A percentile compares a stretch with the other conserved stretches of the same genome.
These are phyloP conservation scores for Prionace glauca DNA, from an alignment of 2,797 vertebrate species.

Conservation along the genomic window DNA sequence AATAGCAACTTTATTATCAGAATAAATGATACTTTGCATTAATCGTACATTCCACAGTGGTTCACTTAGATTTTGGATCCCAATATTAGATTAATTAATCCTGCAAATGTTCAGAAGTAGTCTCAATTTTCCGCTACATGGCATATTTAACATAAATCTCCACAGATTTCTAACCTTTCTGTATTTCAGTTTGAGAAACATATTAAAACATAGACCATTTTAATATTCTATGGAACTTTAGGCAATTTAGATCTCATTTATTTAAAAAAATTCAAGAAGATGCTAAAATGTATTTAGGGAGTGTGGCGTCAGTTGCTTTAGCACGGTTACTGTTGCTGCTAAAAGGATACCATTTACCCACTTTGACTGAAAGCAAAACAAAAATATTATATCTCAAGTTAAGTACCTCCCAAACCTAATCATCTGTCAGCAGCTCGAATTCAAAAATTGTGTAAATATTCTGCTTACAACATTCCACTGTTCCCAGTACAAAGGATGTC, in stretches of 20 bases:
- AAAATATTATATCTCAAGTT: not conserved
- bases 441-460: not conserved
- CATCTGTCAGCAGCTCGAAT: not conserved
- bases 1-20: not conserved
- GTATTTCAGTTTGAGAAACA: not conserved
- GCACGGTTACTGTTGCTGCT: not conserved
- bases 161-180: not conserved
- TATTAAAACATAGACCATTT: not conserved
- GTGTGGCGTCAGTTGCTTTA: not conserved
- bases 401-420: too few relatives aligned
- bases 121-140: not conserved
- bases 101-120: not conserved
- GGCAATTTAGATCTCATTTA: not conserved
- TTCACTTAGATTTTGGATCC: not conserved
- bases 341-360: not conserved
- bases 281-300: not conserved
- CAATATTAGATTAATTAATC: not conserved
- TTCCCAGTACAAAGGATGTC: not conserved
- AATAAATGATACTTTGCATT: not conserved
- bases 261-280: not conserved
- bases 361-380: not conserved
- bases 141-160: not conserved
- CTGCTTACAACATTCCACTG: not conserved
- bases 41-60: not conserved
- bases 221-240: not conserved